Conservation (phyloP, 2,888 invertebrate genomes). For the Eustalomyia histrio region DNA sequence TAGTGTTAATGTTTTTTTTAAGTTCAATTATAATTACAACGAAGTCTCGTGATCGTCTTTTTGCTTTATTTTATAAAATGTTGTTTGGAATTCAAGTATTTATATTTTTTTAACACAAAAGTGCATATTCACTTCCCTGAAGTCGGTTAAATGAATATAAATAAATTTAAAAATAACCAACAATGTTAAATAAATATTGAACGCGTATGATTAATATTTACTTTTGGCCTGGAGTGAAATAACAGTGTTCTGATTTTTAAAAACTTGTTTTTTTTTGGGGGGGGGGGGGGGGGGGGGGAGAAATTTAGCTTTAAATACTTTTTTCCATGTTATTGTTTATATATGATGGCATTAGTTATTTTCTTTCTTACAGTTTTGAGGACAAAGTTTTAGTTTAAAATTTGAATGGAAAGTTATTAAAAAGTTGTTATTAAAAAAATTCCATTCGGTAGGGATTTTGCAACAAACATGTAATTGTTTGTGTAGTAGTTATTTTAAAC, state of each 20-base stretch:
- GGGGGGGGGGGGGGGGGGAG: too few relatives aligned
- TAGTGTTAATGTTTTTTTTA: conserved; percentile 6
- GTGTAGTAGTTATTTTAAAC: too few relatives aligned
- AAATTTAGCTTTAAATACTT: conserved; percentile 2
- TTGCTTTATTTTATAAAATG: conserved; percentile 3
- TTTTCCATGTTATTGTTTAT: conserved; percentile 28
- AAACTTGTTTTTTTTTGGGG: conserved; percentile 47
- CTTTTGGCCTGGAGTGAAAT: conserved; percentile 28
- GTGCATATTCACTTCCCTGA: conserved; percentile 59
- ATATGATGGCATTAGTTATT: conserved; percentile 31
- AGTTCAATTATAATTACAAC: conserved; percentile 35
- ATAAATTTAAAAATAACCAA: background rate
- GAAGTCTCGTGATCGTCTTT: conserved; percentile 59
- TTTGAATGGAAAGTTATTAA: too few relatives aligned
- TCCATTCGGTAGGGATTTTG: too few relatives aligned
- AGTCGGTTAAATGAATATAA: conserved; percentile 13
- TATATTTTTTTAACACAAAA: conserved; percentile 13
- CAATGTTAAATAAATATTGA: conserved; percentile 4
- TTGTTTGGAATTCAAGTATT: background rate
- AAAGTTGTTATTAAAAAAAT: too few relatives aligned
- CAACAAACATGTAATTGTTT: too few relatives aligned
- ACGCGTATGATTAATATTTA: conserved; percentile 23
- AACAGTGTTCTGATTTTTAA: conserved; percentile 29
- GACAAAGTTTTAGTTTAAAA: conserved; percentile 6
- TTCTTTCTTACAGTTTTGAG: conserved; percentile 26